Evolutionary conservation across 1,140 invertebrate genomes (phyloP), one percentile per base, ranked within the genome.

Genomic region (Drosophila pallidifrons): DNA sequence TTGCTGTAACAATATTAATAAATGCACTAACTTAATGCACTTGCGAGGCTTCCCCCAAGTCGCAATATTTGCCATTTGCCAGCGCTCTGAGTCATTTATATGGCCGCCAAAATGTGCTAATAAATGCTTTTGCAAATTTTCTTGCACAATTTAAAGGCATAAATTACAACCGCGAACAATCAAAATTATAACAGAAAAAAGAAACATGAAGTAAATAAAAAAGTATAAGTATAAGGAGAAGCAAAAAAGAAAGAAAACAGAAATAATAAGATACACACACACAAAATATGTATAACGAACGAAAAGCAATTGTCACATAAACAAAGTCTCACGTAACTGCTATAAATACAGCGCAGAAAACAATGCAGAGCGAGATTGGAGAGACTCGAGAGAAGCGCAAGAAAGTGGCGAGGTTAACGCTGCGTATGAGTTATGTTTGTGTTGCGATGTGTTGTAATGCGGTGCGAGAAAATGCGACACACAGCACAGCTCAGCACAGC

Each of bases 241-340:
- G 59, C 10, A 38, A 28, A 45, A 15, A 45, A 38, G 5, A 55
- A 43, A 30, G 28, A 46, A 67, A 68, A 45, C 30, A 38, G 45
- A 67, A 46, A 75, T 65, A 81, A 85, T 77, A 83, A 77, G 59
- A 79, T 73, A 65, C 81, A 25, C 20, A 20, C 20, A 4, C 20
- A 75, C 45, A 77, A 70, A 77, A 79, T 55, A 73, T 64, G 68
- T 73, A 70, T 70, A 77, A 77, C 58, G 67, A 82, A 88, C 76
- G 82, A 87, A 87, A 88, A 89, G 77, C 85, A 88, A 88, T 89
- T 88, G 83, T 88, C 83, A 78, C 83, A 89, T 88, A 89, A 88
- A 88, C 74, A 83, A 82, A 89, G 80, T 89, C 85, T 83, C 83
- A 88, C 83, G 83, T 88, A 88, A 88, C 83, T 80, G 83, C 85